A percentile compares a stretch with the other conserved stretches of the same genome.
These are phyloP conservation scores for Pteronotus mesoamericanus DNA, from an alignment of 2,797 vertebrate genomes.

Conservation along the genomic window DNA sequence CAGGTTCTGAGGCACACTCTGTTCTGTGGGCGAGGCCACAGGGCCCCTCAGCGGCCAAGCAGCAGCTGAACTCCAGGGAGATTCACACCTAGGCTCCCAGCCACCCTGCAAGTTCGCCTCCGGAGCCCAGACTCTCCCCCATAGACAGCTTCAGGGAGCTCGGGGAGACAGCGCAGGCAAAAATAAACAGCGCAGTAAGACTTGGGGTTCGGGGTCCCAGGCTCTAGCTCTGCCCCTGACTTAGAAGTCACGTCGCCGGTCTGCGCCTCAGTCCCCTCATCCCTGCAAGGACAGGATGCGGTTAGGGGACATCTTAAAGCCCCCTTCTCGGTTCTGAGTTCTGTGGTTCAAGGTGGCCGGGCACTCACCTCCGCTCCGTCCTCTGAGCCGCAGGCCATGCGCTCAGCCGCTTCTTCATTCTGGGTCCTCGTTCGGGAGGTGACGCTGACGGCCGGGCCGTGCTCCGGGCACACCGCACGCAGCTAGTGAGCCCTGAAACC, in stretches of 20 bases:
- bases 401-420: background rate
- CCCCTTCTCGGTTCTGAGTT: background rate
- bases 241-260: background rate
- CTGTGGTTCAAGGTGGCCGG: too few relatives aligned
- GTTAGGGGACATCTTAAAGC: background rate
- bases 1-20: rapidly evolving
- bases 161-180: background rate
- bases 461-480: background rate
- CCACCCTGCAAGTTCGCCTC: rapidly evolving
- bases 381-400: background rate
- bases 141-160: background rate
- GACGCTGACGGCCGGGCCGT: background rate
- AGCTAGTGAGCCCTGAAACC: background rate
- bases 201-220: background rate
- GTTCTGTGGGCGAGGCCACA: too few relatives aligned
- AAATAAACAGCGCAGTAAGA: background rate
- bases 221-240: background rate
- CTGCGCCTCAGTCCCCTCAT: background rate
- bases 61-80: background rate
- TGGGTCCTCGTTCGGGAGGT: background rate
- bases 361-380: background rate
- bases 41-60: background rate
- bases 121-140: background rate
- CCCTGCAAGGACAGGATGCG: too few relatives aligned
- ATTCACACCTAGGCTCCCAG: rapidly evolving